Conservation (phyloP, 2,888 invertebrate species). For the Hypomecis atomaria region DNA sequence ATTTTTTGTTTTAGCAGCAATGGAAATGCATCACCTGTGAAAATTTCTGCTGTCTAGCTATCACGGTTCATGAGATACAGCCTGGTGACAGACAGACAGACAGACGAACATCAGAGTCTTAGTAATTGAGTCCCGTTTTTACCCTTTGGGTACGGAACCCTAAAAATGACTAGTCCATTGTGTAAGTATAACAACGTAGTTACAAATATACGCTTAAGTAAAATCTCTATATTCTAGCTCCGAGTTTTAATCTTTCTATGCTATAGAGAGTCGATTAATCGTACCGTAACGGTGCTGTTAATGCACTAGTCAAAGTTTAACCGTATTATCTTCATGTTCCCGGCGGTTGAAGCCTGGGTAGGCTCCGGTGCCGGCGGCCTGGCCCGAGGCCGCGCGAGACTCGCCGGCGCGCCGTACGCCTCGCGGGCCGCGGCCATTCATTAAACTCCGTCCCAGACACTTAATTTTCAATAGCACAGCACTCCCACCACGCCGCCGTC, state of each 20-base stretch:
- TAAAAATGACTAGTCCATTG: too few species aligned
- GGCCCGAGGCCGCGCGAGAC: constrained; percentile 40
- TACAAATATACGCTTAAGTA: too few species aligned
- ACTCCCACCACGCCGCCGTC: constrained; percentile 24
- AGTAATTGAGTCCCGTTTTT: too few species aligned
- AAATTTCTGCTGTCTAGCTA: too few species aligned
- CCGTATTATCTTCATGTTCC: constrained; percentile 12
- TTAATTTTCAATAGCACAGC: constrained; percentile 71
- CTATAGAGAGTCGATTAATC: background rate
- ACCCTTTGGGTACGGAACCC: too few species aligned
- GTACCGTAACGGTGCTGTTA: constrained; percentile 5
- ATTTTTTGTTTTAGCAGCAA: too few species aligned
- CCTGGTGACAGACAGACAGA: too few species aligned
- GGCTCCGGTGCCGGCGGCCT: constrained; percentile 13
- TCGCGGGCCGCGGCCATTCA: constrained; percentile 67
- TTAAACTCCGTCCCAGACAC: constrained; percentile 69
- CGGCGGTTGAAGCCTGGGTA: constrained; percentile 10
- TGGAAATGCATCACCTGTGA: too few species aligned
- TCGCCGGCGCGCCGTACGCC: constrained; percentile 51
- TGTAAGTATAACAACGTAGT: too few species aligned
- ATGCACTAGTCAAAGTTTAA: constrained; percentile 17
- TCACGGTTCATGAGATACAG: too few species aligned
- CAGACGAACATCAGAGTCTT: too few species aligned
- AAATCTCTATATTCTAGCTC: too few species aligned
- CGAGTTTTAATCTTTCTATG: background rate